Conservation (phyloP, 1,140 invertebrate genomes). For the Heliothis subflexa region DNA sequence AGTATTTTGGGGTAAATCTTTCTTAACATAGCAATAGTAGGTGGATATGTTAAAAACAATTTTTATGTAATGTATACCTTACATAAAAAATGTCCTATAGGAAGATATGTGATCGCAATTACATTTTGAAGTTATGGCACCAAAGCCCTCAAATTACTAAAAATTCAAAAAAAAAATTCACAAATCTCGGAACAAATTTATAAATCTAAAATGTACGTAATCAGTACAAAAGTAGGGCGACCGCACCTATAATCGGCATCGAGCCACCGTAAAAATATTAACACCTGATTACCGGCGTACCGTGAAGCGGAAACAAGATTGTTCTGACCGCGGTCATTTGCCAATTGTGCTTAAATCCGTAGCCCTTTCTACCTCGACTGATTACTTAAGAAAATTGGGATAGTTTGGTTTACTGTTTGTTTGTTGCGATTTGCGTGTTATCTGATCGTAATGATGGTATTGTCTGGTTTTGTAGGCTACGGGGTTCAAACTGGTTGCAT, state of each 20-base stretch:
- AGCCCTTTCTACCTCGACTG: slow-evolving; percentile 38
- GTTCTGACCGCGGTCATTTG: slow-evolving; percentile 24
- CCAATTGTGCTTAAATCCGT: slow-evolving; percentile 47
- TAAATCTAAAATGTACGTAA: slow-evolving; percentile 7
- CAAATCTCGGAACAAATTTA: neutral
- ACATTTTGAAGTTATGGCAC: no score
- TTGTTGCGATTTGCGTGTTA: slow-evolving; percentile 24
- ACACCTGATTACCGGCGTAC: slow-evolving; percentile 63
- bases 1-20: no score
- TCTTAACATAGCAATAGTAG: no score
- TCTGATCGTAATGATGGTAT: neutral
- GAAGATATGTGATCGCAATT: no score
- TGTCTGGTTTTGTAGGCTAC: neutral
- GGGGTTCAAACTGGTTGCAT: neutral
- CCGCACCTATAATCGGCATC: slow-evolving; percentile 41
- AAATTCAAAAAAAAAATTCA: neutral
- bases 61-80: no score
- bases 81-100: no score
- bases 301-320: slow-evolving; percentile 63
- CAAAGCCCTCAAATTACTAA: neutral
- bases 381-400: slow-evolving; percentile 46
- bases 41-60: no score
- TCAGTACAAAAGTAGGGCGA: slow-evolving; percentile 22
- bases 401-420: neutral
- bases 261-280: slow-evolving; percentile 54